Conservation (phyloP, 2,888 invertebrate species). For the Cheilosia impressa region DNA sequence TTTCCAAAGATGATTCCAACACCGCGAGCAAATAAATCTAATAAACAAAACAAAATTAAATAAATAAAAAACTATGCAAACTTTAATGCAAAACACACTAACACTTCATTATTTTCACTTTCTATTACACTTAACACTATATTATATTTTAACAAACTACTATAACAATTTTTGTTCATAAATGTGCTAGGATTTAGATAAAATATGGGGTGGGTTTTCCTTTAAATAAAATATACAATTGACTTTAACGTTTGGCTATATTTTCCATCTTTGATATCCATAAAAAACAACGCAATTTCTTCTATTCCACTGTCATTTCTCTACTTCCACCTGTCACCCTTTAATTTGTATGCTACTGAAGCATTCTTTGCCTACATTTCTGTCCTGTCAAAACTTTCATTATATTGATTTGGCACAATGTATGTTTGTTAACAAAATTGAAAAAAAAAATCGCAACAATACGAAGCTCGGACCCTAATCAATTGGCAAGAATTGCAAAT, state of each 20-base stretch:
- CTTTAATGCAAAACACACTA: conserved; percentile 35
- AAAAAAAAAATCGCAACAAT: conserved; percentile 25
- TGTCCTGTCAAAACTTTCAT: conserved; percentile 53
- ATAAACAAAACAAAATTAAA: conserved; percentile 60
- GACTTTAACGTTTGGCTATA: not conserved
- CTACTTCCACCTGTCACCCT: conserved; percentile 31
- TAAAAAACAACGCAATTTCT: not conserved
- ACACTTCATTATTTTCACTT: conserved; percentile 51
- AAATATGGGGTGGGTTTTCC: conserved; percentile 15
- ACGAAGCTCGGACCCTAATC: conserved; percentile 61
- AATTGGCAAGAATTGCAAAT: conserved; percentile 49
- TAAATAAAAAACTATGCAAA: conserved; percentile 34
- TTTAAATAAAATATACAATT: conserved; percentile 22
- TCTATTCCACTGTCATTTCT: conserved; percentile 33
- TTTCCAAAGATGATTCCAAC: conserved; percentile 83
- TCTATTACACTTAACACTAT: conserved; percentile 51
- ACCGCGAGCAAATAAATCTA: conserved; percentile 78
- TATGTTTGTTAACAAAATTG: conserved; percentile 29
- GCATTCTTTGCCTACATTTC: conserved; percentile 38
- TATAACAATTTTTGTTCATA: conserved; percentile 1
- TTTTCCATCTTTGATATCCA: conserved; percentile 5
- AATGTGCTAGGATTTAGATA: conserved; percentile 10
- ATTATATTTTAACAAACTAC: conserved; percentile 22
- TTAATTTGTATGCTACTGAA: conserved; percentile 2
- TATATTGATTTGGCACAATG: conserved; percentile 28